Evolutionary conservation across 2,113 vertebrate species (phyloP), one percentile per base, ranked within the genome.

Genomic region (Pelmatolapia mariae): DNA sequence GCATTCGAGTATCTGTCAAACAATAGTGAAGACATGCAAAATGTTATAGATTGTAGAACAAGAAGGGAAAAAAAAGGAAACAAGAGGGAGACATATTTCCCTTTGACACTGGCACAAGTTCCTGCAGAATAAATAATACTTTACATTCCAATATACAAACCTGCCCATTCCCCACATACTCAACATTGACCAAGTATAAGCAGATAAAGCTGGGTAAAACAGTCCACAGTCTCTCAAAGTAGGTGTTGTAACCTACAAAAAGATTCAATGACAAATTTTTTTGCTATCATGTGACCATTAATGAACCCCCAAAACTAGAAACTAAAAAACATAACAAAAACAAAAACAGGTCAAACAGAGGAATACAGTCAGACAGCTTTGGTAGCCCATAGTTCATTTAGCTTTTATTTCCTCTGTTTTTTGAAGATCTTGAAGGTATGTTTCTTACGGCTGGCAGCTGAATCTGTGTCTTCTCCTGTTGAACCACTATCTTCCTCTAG

Each of bases 401-500:
- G 89, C 88, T 84, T 93, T 92, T 81, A 99, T 96, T 99, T 99
- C 95, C 95, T 98, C 97, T 98, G 98, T 89, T 99, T 99, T 96
- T 99, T 99, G 95, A 99, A 99, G 94, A 99, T 98, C 97, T 99
- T 99, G 91, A 99, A 98, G 91, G 98, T 97, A 95, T 98, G 98
- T 95, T 99, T 99, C 96, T 99, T 99, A 96, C 97, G 97, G 95
- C 97, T 97, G 89, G 97, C 97, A 84, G 95, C 94, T 13, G 97
- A 97, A 93, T 99, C 98, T 33, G 97, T 98, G 91, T 99, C 98
- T 89, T 99, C 98, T 1, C 98, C 98, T 0, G 97, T 97, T 78
- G 98, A 97, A 91, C 96, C 97, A 79, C 98, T 98, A 97, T 99
- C 98, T 88, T 99, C 98, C 90, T 99, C 98, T 88, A 96, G 93